A percentile compares a stretch with the other conserved stretches of the same genome.
phyloP scores from a whole-genome alignment of 2,888 invertebrate species.

The Anticlea derivata region DNA sequence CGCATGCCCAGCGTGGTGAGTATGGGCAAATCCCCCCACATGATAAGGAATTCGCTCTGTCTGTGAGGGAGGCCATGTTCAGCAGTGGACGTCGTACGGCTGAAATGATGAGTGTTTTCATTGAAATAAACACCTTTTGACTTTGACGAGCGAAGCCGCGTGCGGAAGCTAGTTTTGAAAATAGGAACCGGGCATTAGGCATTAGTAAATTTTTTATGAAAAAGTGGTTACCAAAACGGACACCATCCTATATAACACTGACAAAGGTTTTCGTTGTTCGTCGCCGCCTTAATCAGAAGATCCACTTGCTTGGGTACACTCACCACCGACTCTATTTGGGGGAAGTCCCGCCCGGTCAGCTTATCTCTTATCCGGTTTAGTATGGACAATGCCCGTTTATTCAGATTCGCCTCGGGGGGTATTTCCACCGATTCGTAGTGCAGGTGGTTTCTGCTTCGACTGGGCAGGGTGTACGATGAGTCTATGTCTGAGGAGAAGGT shows the following conservation, averaged over 20 bases:
- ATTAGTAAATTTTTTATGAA: neutral
- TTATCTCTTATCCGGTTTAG: conserved; percentile 97
- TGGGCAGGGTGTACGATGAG: conserved; percentile 68
- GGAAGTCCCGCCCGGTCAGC: conserved; percentile 96
- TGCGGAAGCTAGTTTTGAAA: no score
- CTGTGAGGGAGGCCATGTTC: no score
- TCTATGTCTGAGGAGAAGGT: conserved; percentile 72
- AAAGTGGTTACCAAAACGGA: conserved; percentile 86
- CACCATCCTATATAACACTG: conserved; percentile 99
- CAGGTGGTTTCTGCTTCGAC: conserved; percentile 64
- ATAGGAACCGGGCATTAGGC: no score
- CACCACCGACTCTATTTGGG: conserved; percentile 87
- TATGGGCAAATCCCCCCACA: no score
- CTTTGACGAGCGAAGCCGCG: no score
- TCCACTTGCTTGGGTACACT: conserved; percentile 96
- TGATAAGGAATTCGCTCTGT: no score
- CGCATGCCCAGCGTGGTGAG: no score
- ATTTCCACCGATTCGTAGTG: conserved; percentile 74
- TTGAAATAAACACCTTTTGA: no score
- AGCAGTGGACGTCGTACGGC: no score
- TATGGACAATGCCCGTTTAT: conserved; percentile 95
- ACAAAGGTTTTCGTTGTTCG: conserved; percentile 98
- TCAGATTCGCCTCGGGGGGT: conserved; percentile 90
- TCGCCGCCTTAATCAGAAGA: conserved; percentile 96
- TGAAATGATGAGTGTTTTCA: no score